Evolutionary conservation across 1,140 invertebrate genomes (phyloP), one percentile per base, ranked within the genome.

Genomic region (Neodiprion lecontei): DNA sequence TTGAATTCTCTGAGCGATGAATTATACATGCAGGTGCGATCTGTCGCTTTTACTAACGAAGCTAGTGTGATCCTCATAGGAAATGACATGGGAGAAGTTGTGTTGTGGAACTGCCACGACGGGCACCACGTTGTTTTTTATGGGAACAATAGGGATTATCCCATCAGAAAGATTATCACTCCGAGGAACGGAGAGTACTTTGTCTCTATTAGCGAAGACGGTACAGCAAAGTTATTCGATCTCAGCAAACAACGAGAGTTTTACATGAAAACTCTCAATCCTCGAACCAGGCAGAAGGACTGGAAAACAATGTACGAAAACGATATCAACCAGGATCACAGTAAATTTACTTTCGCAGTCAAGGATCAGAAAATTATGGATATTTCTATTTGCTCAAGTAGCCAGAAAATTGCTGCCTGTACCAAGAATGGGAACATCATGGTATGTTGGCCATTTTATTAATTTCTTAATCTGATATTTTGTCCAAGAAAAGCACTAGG

Each of bases 151-250:
- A 75, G 76, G 23, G 78, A 79, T n/a, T 69, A 75, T 50, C 17
- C 72, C 10, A 86, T 89, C 40, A 80, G 76, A 48, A 89, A 87
- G 72, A 79, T 89, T n/a, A 72, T 86, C 9, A 70, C 87, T 14
- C 84, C 84, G 14, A 68, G 70, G 3, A 61, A 77, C 40, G 81
- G 79, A 7, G 68, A 84, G 17, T 80, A 79, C 17, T 89, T 89
- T 77, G 70, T 88, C 12, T 82, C 86, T 0, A 48, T 88, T 48
- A 85, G 81, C 10, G 79, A 83, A 67, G 77, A 80, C 65, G 86
- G 87, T n/a, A 69, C 78, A 17, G 79, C 87, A 0, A 88, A 88
- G 78, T 49, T 86, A 48, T 89, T 88, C 74, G 72, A 21, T 71
- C 28, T 40, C 5, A 73, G 74, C n/a, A 65, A 79, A 5, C 76